A percentile compares a stretch with the other conserved stretches of the same genome.
Conservation (phyloP, 1,140 invertebrate genomes). For the Heliothis subflexa region DNA sequence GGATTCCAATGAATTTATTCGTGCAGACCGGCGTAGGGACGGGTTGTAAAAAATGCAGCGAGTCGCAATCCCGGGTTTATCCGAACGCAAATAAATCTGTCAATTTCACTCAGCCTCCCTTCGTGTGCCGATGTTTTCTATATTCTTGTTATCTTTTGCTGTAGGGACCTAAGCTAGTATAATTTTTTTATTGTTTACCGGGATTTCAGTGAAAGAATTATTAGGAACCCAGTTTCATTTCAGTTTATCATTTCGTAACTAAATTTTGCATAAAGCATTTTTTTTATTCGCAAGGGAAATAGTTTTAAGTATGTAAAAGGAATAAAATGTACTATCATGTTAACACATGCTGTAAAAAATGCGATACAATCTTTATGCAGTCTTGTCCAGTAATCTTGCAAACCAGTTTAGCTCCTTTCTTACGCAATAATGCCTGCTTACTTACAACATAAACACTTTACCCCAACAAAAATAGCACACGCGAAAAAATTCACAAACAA, state of each 20-base stretch:
- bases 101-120: constrained; percentile 83
- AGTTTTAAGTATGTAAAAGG: no score
- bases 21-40: constrained; percentile 23
- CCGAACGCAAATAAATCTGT: constrained; percentile 85
- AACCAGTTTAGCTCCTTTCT: not conserved
- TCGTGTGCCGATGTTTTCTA: constrained; percentile 66
- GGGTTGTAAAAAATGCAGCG: constrained; percentile 79
- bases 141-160: constrained; percentile 36
- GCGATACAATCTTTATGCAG: not conserved
- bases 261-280: no score
- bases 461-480: not conserved
- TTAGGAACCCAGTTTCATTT: no score
- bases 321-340: no score
- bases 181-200: not conserved
- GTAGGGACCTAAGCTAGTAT: not conserved
- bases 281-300: no score
- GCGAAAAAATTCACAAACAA: not conserved
- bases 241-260: no score
- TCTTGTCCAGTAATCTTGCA: constrained; percentile 2
- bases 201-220: no score
- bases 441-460: constrained; percentile 1
- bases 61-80: constrained; percentile 77
- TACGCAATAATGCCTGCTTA: not conserved
- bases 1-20: constrained; percentile 66
- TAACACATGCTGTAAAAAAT: not conserved